Evolutionary conservation across 2,797 vertebrate genomes (phyloP), one percentile per base, ranked within the genome.

Genomic region (Gymnoscopelus microlampas): DNA sequence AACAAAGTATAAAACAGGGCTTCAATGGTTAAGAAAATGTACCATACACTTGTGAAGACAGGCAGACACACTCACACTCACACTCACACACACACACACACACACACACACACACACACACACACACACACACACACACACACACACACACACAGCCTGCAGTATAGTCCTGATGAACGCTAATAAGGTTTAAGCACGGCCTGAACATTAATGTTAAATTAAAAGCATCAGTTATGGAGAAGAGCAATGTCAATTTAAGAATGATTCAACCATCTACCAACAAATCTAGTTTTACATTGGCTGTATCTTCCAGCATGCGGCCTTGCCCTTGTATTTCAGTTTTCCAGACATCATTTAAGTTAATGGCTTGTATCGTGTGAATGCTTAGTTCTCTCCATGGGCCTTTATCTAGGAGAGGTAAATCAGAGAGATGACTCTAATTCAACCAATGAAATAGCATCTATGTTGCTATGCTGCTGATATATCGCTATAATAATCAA

Each of bases 401-500:
- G 68, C 53, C 14, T 73, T 64, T 26, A 75, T 67, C 53, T 23
- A 32, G 63, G 55, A 71, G 61, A 70, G 39, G 65, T 77, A 77
- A 74, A 76, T 84, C 69, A 68, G 7, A 47, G 7, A 61, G 24
- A 64, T 71, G 32, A 63, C 59, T 80, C 79, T 81, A 8, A 82
- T 82, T 69, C 68, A 64, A 70, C 29, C 14, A 39, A 68, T 48
- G 47, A 71, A 53, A 35, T 53, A 58, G 66, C 63, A 44, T 73
- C 80, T 70, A 79, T 26, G n/a, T 59, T 70, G 59, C 58, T 64
- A 67, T 53, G 32, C 26, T 55, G 14, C 61, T 81, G 78, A 88
- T 78, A 81, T 80, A 91, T 74, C 47, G 15, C 73, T 53, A 68
- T 65, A 84, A 84, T 86, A 81, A 60, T 26, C 39, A 49, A 80